Base-by-base conservation (phyloP, 2,888 invertebrate species). In the Caradrina clavipalpis region DNA sequence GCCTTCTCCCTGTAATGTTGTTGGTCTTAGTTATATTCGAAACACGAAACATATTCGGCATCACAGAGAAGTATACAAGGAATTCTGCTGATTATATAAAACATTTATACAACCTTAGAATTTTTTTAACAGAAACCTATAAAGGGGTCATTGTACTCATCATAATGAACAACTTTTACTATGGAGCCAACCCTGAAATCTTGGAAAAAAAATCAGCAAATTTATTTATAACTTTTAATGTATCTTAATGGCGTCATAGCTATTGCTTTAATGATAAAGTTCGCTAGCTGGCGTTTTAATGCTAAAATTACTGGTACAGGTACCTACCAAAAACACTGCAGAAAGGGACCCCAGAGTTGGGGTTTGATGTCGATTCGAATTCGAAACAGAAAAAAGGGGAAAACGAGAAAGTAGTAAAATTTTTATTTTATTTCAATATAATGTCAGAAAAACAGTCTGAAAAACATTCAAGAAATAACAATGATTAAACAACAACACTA, bases 1-100 rank as follows among this genome's bases (percentile, higher is more conserved):
- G 83, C 87, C 84, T 76, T 81, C 81, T 77, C 66, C 83, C 76
- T 78, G 85, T 85, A 83, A 87, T 87, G 80, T 60, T 80, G 82
- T 80, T 81, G 49, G 56, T 69, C 72, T 69, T 69, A 70, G 71
- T 81, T 75, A 69, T 73, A 82, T 81, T 78, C 73, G 60, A 68
- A 70, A 78, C 78, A 76, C 64, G 75, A 59, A 80, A 73, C 65
- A 65, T 67, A 58, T 84, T 79, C 62, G 60, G 78, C 78, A 84
- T 74, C 71, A 66, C 63, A 53, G 71, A 70, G 70, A 69, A 62
- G 67, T 73, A 50, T 59, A 63, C 58, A 67, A 66, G 61, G n/a
- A 68, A 62, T 47, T 22, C 22, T 53, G 56, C 47, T 77, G 55
- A 67, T 69, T 69, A 61, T 53, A 69, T 73, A 50, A 68, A 69